Evolutionary conservation across 2,888 invertebrate genomes (phyloP), one percentile per base, ranked within the genome.

Genomic region (Empis stercorea): DNA sequence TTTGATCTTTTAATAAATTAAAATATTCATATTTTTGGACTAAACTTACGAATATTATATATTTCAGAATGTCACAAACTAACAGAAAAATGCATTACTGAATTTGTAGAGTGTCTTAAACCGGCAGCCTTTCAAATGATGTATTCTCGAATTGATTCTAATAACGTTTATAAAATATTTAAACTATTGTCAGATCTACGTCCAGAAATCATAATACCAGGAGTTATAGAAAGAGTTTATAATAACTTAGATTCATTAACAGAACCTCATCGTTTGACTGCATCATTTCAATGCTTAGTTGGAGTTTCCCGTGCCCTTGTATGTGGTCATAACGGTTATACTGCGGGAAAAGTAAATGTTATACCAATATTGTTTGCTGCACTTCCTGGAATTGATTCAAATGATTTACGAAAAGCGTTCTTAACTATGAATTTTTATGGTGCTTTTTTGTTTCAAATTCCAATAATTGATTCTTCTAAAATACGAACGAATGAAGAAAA

Each of bases 311-410:
- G 84, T 45, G 76, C 80, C 0, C 70, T 84, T 70, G 73, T 81
- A 1, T 61, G 70, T 27, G 51, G 55, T 11, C 50, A 51, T 30
- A 68, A 72, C 7, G 74, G 71, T 13, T 86, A 79, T 61, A 76
- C 80, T 0, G 87, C 86, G 62, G 91, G 89, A 1, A 83, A 84
- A 5, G 77, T 79, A 0, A 87, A 91, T 58, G 80, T 91, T 0
- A 73, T 94, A 15, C 87, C 89, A 0, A 71, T 94, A 23, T 71
- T 94, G 13, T 76, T 85, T 62, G 80, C 83, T 1, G 75, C 86
- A 1, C 69, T 95, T 15, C 93, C 94, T 0, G 93, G 91, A 13
- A 82, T 95, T 39, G 94, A 94, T 65, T 82, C 88, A 0, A 94
- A 94, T 61, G 93, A 94, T 65, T 75, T 83, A 38, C 76, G 78